Percentiles rank a stretch among this genome's conserved stretches.
These are phyloP conservation scores for Tyrannus savana DNA, from an alignment of 2,113 vertebrate genomes.

Conservation along the genomic window DNA sequence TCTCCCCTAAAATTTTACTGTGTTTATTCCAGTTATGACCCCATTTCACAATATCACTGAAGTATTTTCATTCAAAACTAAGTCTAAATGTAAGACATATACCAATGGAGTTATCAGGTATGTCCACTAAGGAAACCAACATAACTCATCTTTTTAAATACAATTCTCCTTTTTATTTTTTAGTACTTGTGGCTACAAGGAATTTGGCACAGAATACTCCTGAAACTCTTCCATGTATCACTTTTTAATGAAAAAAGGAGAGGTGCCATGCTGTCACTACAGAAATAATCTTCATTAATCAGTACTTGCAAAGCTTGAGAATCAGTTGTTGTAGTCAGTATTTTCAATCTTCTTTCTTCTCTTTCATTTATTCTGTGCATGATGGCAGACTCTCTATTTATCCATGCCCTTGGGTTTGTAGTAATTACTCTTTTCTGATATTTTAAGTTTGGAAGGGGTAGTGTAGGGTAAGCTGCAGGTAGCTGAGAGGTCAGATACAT, in stretches of 20 bases:
- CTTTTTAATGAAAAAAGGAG: not conserved
- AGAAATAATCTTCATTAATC: not conserved
- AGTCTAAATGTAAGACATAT: not conserved
- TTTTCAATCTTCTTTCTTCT: not conserved
- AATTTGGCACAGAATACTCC: not conserved
- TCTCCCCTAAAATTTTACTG: not conserved
- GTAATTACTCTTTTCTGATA: not conserved
- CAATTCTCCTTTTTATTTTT: not conserved
- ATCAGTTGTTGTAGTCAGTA: not conserved
- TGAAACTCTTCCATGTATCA: not conserved
- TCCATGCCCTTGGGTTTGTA: not conserved
- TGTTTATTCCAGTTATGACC: not conserved
- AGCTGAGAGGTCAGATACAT: not conserved
- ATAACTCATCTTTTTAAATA: not conserved
- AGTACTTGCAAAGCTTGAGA: not conserved
- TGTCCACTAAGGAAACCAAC: not conserved
- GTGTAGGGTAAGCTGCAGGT: not conserved
- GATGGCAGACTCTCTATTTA: not conserved
- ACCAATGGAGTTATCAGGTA: not conserved
- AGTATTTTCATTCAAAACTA: not conserved
- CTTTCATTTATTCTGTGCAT: accelerated
- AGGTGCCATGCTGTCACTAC: not conserved
- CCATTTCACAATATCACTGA: not conserved
- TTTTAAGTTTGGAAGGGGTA: not conserved
- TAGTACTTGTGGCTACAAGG: not conserved